A percentile compares a stretch with the other conserved stretches of the same genome.
phyloP scores from a whole-genome alignment of 2,113 vertebrate species.

The Fregata magnificens region DNA sequence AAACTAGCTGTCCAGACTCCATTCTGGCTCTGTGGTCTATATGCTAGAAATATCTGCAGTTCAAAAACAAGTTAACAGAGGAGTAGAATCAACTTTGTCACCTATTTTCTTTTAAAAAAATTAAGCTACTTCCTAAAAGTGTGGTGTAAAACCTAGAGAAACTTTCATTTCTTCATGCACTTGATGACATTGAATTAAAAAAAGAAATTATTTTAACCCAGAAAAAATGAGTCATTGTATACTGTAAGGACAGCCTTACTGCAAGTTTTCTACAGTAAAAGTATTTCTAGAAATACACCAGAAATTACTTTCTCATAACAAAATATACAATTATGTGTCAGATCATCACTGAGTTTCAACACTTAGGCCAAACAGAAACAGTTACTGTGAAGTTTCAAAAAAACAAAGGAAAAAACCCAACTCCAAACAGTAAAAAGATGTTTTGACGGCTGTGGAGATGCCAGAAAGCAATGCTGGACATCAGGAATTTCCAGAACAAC shows the following conservation, averaged over 20 bases:
- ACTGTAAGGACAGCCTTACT: conserved; percentile 32
- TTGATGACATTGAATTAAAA: conserved; percentile 47
- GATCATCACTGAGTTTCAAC: not conserved
- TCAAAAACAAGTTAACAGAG: conserved; percentile 39
- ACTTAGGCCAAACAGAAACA: conserved; percentile 18
- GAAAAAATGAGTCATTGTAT: conserved; percentile 45
- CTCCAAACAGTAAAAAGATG: conserved; percentile 13
- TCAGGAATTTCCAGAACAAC: conserved; percentile 32
- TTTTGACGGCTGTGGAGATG: not conserved
- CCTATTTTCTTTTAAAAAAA: conserved; percentile 39
- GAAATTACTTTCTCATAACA: conserved; percentile 41
- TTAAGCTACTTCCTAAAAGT: conserved; percentile 41
- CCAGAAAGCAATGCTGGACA: conserved; percentile 41
- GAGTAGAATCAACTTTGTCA: conserved; percentile 28
- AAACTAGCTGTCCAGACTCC: conserved; percentile 49
- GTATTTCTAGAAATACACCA: conserved; percentile 43
- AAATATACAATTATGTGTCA: conserved; percentile 32
- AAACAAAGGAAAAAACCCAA: not conserved
- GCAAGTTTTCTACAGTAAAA: conserved; percentile 10
- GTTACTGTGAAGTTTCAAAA: not conserved
- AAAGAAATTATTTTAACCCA: conserved; percentile 48
- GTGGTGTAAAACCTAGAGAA: conserved; percentile 56
- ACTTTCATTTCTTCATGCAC: conserved; percentile 38
- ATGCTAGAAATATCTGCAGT: conserved; percentile 19
- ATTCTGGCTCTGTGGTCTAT: conserved; percentile 38